Base-by-base conservation (phyloP, 2,888 invertebrate genomes). In the Cerastoderma edule region DNA sequence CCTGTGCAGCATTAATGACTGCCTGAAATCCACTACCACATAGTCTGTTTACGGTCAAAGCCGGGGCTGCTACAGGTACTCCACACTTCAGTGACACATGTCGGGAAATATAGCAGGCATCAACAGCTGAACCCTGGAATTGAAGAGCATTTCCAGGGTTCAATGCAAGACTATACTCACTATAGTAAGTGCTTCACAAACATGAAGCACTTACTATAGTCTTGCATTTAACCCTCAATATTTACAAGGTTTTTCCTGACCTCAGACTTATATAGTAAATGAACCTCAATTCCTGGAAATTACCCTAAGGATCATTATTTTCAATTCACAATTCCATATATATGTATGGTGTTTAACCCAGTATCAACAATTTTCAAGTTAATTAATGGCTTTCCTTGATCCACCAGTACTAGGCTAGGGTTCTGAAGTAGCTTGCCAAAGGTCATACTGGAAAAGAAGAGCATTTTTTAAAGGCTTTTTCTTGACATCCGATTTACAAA, bases 21-120 rank as follows among this genome's bases (percentile, higher is more conserved):
- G 99, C 95, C 92, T 99, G 99, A 93, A 99, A 99, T 1, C 99
- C 99, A 35, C 98, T 98, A 22, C 99, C 99, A 93, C 99, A 99
- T 24, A 99, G 94, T 80, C 99, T 94, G 94, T 99, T 99, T 63
- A 99, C 95, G 65, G 96, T 96, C 1, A 97, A 94, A 0, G 97
- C 98, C 1, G 98, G 98, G 75, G 94, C 95, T 44, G 71, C 67
- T 1, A 96, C 93, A 8, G 98, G 97, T 69, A 99, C 95, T 57
- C 98, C 98, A 83, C 95, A 95, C 86, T 96, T 95, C 24, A 99
- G 94, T 0, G 95, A 95, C n/a, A 96, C 96, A 93, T 99, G 99
- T 10, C 99, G 95, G 0, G 99, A 95, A 72, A 97, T 93, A 92
- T 96, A 92, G 35, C 90, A 88, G 33, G 97, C 97, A 94, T 99